Percentiles rank a stretch among this genome's conserved stretches.
Evolutionary conservation across 1,140 invertebrate genomes (phyloP).

Genomic region (Heliconius hermathena): DNA sequence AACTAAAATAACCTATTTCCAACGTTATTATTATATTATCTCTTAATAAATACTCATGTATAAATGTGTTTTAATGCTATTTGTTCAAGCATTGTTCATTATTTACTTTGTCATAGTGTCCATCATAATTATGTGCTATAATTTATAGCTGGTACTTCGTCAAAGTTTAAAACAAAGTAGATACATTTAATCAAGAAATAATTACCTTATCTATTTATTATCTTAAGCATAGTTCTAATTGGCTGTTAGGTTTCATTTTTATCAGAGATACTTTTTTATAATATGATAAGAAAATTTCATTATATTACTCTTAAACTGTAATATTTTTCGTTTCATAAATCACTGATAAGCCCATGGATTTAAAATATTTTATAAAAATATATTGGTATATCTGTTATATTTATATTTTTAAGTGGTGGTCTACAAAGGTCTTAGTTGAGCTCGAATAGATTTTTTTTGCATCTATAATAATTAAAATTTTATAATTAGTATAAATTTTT

Average conservation of each 20-base stretch:
- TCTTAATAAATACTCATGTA: constrained; percentile 9
- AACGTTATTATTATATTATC: not conserved
- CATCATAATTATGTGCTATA: not conserved
- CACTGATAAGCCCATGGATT: not conserved
- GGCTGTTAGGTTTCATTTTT: constrained; percentile 14
- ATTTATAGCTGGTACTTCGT: not conserved
- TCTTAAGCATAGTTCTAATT: constrained; percentile 34
- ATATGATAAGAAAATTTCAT: constrained; percentile 8
- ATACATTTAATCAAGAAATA: constrained; percentile 33
- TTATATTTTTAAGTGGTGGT: too few relatives aligned
- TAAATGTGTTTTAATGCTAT: constrained; percentile 23
- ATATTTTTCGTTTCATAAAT: not conserved
- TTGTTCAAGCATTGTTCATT: constrained; percentile 19
- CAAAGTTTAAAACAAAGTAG: constrained; percentile 32
- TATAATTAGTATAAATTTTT: constrained; percentile 4
- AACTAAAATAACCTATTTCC: not conserved
- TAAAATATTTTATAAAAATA: not conserved
- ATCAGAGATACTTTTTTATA: not conserved
- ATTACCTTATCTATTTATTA: constrained; percentile 42
- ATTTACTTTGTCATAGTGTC: constrained; percentile 15
- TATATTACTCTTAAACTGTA: not conserved
- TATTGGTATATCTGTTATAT: too few relatives aligned
- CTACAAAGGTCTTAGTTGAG: too few relatives aligned
- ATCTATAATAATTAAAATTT: too few relatives aligned
- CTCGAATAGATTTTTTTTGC: too few relatives aligned